Base-by-base conservation (phyloP, 2,797 vertebrate species). In the Lepus oiostolus region DNA sequence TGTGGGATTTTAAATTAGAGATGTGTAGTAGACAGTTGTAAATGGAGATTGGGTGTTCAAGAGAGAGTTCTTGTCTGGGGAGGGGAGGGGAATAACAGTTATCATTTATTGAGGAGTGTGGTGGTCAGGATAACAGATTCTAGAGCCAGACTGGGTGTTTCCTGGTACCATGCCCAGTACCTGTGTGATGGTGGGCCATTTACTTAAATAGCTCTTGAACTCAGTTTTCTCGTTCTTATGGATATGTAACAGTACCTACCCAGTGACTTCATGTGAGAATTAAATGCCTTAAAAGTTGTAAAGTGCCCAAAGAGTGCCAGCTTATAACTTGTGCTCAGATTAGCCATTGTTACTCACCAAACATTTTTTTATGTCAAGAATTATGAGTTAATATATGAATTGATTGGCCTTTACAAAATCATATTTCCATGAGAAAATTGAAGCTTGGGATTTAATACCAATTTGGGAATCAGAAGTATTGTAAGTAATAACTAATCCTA, bases 381-480 rank as follows among this genome's bases (percentile, higher is more conserved):
- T 91, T 88, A 54, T 32, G 42, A 74, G 63, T 88, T 67, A 68
- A 16, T 71, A 70, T 50, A 21, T 94, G 72, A 81, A 81, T 93
- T 75, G 58, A 65, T 88, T 91, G 68, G 35, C 38, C 21, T 24
- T 88, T 84, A 42, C 38, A 75, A 35, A 91, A 63, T 42, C 85
- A 5, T 94, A 70, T 75, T 93, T 88, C 77, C 71, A 76, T 81
- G 47, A 88, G 67, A 47, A 80, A 50, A 91, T 35, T 62, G 50
- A 65, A 60, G 52, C 17, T 71, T 52, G 68, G 21, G 62, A 70
- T 82, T 85, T 85, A 70, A 28, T 81, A 32, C 13, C 75, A 68
- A 75, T 38, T 68, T 80, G 60, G n/a, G 28, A 85, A 21, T 75
- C 42, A 24, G 38, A 72, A 75, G 11, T 88, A 65, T 28, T 42